A percentile compares a stretch with the other conserved stretches of the same genome.
These are phyloP conservation scores for Microctonus hyperodae DNA, from an alignment of 2,888 invertebrate species.

Conservation along the genomic window DNA sequence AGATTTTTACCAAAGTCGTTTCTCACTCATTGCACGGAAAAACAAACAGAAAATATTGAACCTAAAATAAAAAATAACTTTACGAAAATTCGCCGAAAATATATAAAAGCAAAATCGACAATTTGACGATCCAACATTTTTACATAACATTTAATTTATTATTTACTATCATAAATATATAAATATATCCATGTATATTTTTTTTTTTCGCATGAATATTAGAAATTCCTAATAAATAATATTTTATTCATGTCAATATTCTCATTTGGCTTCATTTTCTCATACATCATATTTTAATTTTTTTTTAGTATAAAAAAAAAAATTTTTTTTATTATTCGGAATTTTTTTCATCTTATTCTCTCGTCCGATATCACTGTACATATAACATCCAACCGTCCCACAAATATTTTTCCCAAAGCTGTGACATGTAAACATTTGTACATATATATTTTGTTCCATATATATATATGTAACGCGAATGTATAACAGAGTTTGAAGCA, in stretches of 20 bases:
- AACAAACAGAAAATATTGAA: neutral
- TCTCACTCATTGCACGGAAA: neutral
- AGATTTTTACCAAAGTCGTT: slow-evolving; percentile 2
- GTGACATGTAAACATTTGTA: slow-evolving; percentile 24
- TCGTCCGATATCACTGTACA: slow-evolving; percentile 18
- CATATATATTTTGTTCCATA: slow-evolving; percentile 26
- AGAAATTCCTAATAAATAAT: neutral
- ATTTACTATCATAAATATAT: neutral
- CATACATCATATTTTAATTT: neutral
- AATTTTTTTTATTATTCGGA: slow-evolving; percentile 19
- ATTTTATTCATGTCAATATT: slow-evolving; percentile 15
- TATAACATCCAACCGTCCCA: slow-evolving; percentile 3
- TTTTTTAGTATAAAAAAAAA: too few relatives aligned
- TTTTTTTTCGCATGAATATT: neutral
- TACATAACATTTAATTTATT: neutral
- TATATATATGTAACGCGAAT: neutral
- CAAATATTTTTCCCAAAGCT: slow-evolving; percentile 6
- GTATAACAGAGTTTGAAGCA: neutral
- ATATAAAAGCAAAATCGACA: neutral
- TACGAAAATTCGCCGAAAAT: neutral
- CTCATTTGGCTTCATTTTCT: neutral
- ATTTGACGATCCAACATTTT: too few relatives aligned
- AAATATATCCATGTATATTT: too few relatives aligned
- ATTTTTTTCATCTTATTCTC: slow-evolving; percentile 32
- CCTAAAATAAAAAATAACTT: neutral